Evolutionary conservation across 2,113 vertebrate species (phyloP), one percentile per base, ranked within the genome.

Genomic region (Sapayoa aenigma): DNA sequence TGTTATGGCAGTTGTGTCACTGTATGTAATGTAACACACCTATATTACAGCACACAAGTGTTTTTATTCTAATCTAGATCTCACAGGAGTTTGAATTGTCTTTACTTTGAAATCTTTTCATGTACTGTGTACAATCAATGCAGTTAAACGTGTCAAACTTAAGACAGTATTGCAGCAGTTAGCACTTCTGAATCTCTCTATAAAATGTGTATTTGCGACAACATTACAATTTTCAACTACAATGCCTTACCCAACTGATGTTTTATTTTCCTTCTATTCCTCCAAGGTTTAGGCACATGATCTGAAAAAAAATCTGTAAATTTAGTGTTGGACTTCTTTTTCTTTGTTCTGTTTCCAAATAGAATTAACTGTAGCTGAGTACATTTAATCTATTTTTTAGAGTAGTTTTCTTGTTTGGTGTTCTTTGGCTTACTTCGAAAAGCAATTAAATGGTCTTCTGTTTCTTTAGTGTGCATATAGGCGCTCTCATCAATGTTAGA

Each of bases 311-410:
- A 75, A 65, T 83, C 39, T 62, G 33, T 86, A 49, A 59, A 58
- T 13, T 56, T 78, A 2, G 1, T 12, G 9, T 49, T 84, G 20
- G 14, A 9, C 47, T 90, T 35, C 1, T 27, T 84, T 80, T 80
- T 20, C 59, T 90, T 86, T 86, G 39, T 85, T 94, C 72, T 69
- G 92, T 80, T n/a, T 92, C 65, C 86, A 90, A 76, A 69, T 31
- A 85, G 80, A 84, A 53, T 79, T 86, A 75, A 50, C 66, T 82
- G 86, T 39, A 81, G 41, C 39, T 5, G 39, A 84, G 14, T 41
- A 52, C 23, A 35, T 75, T 68, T 69, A 52, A 69, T 66, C 17
- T 46, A 30, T 65, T 78, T 81, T 89, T 82, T 6, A 31, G 81
- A 63, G 49, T 39, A 22, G 9, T 79, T 90, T 84, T 66, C 47